Evolutionary conservation across 2,888 invertebrate genomes (phyloP), one percentile per base, ranked within the genome.

Genomic region (Diloba caeruleocephala): DNA sequence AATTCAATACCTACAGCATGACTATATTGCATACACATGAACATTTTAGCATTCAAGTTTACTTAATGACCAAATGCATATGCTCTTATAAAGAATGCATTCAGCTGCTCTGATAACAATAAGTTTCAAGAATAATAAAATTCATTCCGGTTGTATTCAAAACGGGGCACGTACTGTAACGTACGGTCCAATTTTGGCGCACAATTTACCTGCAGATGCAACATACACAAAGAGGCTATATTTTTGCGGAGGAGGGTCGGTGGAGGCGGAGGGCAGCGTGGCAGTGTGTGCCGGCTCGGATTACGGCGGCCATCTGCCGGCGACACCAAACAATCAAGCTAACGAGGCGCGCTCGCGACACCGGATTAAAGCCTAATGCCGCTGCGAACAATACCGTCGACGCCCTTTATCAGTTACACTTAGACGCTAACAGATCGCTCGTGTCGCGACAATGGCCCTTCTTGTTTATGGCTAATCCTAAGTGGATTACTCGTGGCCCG

Each of bases 181-280:
- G 82, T 86, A 87, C 87, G 82, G 85, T 71, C 90, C 90, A 90
- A 92, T 90, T 92, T 89, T 81, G 84, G 90, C 82, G 81, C 82
- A 85, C 91, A 90, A 91, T 90, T 91, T 91, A 92, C 92, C 92
- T 92, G 91, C 92, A 92, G 90, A 92, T 92, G 92, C 91, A 92
- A 88, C 90, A 87, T 87, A 89, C 87, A 92, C 90, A 92, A 92
- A 92, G 91, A 91, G 89, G 88, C 80, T 85, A 87, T 68, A 63
- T 71, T 68, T 72, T 68, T 71, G 75, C 75, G 64, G 72, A 75
- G 74, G 69, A 62, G 51, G 51, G 51, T 23, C 41, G 33, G 56
- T 28, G 37, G 68, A 53, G 66, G 54, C 64, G 71, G 67, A 60
- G 68, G 64, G 61, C 61, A 66, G 68, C n/a, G n/a, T 51, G 68